phyloP scores from a whole-genome alignment of 2,888 invertebrate genomes.

The Apodemia zela region DNA sequence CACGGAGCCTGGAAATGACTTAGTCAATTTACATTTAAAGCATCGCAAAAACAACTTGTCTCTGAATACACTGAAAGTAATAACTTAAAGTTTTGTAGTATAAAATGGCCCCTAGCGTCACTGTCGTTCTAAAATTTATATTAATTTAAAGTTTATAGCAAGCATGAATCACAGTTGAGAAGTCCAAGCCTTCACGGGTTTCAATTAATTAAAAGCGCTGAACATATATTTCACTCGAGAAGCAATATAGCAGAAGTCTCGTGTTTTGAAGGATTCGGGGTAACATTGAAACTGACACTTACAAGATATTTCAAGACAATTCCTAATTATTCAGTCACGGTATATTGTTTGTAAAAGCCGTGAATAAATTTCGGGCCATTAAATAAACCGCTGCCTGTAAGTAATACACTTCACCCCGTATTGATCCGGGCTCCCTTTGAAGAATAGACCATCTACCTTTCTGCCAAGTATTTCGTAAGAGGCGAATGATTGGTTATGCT shows the following conservation, averaged over 20 bases:
- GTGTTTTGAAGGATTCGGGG: neutral
- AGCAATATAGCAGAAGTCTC: neutral
- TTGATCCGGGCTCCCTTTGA: no score
- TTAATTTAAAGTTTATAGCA: neutral
- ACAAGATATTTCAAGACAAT: neutral
- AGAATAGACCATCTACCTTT: no score
- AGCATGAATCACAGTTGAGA: neutral
- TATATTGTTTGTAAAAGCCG: no score
- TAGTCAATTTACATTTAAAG: neutral
- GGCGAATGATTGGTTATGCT: no score
- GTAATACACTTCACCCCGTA: no score
- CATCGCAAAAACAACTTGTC: neutral
- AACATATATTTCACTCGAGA: constrained; percentile 2
- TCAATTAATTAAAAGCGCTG: neutral
- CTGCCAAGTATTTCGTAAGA: no score
- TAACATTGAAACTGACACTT: neutral
- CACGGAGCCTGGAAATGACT: neutral
- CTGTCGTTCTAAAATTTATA: neutral
- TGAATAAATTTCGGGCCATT: no score
- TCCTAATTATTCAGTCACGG: neutral
- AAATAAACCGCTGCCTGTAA: no score
- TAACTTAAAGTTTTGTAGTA: neutral
- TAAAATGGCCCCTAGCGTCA: neutral
- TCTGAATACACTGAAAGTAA: neutral
- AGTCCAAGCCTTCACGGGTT: neutral